These are phyloP conservation scores for Poecile atricapillus DNA, from an alignment of 2,113 vertebrate species.

Conservation along the genomic window DNA sequence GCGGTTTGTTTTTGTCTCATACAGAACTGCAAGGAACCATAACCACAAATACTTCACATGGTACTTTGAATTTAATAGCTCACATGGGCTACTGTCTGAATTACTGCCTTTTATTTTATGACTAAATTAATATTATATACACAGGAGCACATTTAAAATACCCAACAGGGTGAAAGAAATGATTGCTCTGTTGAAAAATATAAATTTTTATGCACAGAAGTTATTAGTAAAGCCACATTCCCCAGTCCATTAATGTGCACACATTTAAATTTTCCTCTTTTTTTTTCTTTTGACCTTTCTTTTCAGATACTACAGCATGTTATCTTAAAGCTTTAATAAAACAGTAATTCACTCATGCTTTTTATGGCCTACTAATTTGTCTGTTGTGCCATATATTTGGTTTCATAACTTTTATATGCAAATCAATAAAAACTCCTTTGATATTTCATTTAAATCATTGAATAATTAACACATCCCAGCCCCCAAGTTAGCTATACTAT, in stretches of 20 bases:
- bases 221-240: conserved; percentile 65
- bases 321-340: conserved; percentile 67
- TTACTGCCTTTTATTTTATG: conserved; percentile 67
- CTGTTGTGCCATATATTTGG: conserved; percentile 25
- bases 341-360: conserved; percentile 44
- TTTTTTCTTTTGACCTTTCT: conserved; percentile 67
- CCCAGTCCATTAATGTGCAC: conserved; percentile 49
- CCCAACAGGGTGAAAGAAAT: conserved; percentile 63
- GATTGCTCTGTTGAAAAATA: conserved; percentile 54
- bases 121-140: conserved; percentile 68
- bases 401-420: conserved; percentile 69
- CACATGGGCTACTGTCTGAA: conserved; percentile 53
- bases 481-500: neutral
- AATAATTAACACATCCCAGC: conserved; percentile 52
- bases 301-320: conserved; percentile 54
- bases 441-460: conserved; percentile 66
- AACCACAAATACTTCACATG: conserved; percentile 24
- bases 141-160: conserved; percentile 68
- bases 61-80: conserved; percentile 61
- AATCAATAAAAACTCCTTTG: conserved; percentile 65
- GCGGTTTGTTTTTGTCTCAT: conserved; percentile 6
- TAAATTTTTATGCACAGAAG: conserved; percentile 60
- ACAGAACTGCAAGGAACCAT: neutral
- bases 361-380: conserved; percentile 66
- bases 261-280: conserved; percentile 16